Conservation (phyloP, 2,888 invertebrate species). For the Drosophila anceps region DNA sequence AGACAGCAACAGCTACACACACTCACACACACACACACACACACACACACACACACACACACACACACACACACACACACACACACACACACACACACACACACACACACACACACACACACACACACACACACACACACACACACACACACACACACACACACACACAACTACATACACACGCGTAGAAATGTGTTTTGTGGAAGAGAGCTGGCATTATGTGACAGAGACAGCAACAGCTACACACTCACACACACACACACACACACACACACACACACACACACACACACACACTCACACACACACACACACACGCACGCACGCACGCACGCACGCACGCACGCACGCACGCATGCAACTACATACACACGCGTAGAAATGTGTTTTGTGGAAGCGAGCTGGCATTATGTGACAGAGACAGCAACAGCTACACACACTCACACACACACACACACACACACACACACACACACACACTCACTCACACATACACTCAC, state of each 20-base stretch:
- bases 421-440: background rate
- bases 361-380: background rate
- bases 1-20: background rate
- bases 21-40: no score
- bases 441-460: no score
- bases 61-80: background rate
- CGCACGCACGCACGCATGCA: background rate
- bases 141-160: background rate
- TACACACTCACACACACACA: background rate
- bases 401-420: background rate
- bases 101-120: no score
- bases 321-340: background rate
- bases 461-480: constrained; percentile 1
- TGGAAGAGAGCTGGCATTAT: background rate
- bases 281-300: no score
- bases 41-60: constrained; percentile 2
- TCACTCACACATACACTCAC: background rate
- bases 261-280: no score
- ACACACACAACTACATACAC: background rate
- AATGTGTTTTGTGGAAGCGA: background rate
- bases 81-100: no score
- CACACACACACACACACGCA: no score
- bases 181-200: background rate
- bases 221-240: background rate
- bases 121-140: background rate